Conservation (phyloP, 2,113 vertebrate species). For the Myotis davidii region DNA sequence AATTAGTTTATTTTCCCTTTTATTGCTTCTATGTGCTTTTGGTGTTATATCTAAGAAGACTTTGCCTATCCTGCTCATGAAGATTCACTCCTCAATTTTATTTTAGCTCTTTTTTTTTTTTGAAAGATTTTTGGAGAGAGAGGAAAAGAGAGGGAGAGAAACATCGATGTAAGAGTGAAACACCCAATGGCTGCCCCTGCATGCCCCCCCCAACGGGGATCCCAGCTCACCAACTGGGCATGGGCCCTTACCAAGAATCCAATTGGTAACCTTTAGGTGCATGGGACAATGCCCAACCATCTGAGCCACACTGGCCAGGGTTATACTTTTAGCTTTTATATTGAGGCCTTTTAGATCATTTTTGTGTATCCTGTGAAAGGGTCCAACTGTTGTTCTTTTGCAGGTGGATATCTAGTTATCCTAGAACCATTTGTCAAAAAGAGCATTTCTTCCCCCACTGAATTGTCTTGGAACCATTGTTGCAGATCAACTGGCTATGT, state of each 20-base stretch:
- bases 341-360: conserved; percentile 11
- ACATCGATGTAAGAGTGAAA: too few species aligned
- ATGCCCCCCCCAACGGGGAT: too few species aligned
- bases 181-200: too few species aligned
- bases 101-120: neutral
- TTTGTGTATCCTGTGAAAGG: neutral
- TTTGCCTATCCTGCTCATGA: neutral
- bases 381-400: neutral
- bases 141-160: too few species aligned
- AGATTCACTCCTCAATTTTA: neutral
- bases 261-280: too few species aligned
- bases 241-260: too few species aligned
- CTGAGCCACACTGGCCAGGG: too few species aligned
- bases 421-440: neutral
- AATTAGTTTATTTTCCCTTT: neutral
- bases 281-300: too few species aligned
- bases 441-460: neutral
- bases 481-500: neutral
- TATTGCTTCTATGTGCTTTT: neutral
- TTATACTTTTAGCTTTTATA: neutral
- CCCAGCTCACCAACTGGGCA: too few species aligned
- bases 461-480: neutral
- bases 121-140: too few species aligned
- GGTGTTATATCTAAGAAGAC: neutral
- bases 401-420: neutral